Evolutionary conservation across 2,888 invertebrate species (phyloP).

Genomic region (Noctuana brunneofusca): DNA sequence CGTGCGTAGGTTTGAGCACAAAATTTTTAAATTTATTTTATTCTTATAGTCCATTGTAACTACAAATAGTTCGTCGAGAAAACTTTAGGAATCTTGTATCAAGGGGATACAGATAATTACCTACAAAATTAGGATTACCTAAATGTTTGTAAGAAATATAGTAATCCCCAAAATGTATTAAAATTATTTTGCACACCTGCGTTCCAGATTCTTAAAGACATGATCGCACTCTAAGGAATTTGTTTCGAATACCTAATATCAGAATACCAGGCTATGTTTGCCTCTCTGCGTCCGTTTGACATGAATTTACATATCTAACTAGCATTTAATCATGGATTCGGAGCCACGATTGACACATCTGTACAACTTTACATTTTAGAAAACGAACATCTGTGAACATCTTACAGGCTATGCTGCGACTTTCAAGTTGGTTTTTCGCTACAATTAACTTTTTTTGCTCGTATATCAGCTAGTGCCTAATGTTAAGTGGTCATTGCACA

Average conservation of each 20-base stretch:
- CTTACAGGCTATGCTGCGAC: no score
- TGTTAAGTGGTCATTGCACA: no score
- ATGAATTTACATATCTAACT: conserved; percentile 16
- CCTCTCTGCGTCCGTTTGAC: conserved; percentile 25
- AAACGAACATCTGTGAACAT: conserved; percentile 6
- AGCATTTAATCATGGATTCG: conserved; percentile 16
- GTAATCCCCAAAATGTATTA: not conserved
- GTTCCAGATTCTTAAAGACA: conserved; percentile 21
- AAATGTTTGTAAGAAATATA: not conserved
- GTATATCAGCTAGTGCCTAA: no score
- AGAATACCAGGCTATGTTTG: not conserved
- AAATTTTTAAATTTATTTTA: no score
- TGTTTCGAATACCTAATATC: conserved; percentile 18
- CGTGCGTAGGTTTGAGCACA: no score
- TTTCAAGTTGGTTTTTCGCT: no score
- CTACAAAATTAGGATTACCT: no score
- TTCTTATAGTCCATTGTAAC: no score
- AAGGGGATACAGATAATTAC: no score
- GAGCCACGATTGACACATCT: conserved; percentile 21
- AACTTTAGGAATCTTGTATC: no score
- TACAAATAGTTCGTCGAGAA: no score
- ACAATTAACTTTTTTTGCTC: no score
- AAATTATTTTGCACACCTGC: conserved; percentile 14
- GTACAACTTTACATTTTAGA: conserved; percentile 18
- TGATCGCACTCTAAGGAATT: conserved; percentile 12